A percentile compares a stretch with the other conserved stretches of the same genome.
Evolutionary conservation across 2,888 invertebrate genomes (phyloP).

Genomic region (Leptopterna dolabrata): DNA sequence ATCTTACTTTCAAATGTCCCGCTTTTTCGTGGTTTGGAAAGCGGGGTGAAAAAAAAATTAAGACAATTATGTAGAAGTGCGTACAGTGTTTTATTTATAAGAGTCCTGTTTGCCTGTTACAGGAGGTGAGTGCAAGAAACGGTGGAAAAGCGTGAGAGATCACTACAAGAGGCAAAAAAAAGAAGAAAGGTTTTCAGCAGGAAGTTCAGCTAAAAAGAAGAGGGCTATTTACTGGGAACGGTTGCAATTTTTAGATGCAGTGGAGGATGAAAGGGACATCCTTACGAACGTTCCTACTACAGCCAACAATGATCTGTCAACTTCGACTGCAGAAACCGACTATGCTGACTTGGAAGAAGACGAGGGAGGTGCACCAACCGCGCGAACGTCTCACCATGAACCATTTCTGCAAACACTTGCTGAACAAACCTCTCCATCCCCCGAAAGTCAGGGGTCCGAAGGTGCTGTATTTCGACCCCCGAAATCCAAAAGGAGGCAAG

Average conservation of each 20-base stretch:
- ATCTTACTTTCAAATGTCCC: too few relatives aligned
- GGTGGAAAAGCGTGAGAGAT: neutral
- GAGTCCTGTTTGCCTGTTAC: neutral
- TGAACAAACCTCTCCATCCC: neutral
- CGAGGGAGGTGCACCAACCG: neutral
- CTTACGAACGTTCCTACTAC: neutral
- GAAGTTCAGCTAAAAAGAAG: neutral
- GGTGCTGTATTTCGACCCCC: neutral
- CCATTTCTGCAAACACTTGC: neutral
- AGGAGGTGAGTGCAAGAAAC: neutral
- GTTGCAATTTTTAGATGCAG: slow-evolving; percentile 20
- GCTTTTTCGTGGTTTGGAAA: too few relatives aligned
- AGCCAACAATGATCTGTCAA: neutral
- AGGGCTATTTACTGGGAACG: slow-evolving; percentile 1
- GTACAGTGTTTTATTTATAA: neutral
- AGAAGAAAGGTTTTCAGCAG: neutral
- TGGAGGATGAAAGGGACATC: neutral
- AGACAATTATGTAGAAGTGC: too few relatives aligned
- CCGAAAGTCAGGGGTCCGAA: neutral
- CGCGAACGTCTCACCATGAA: neutral
- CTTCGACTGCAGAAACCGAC: neutral
- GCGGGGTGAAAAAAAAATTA: too few relatives aligned
- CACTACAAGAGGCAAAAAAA: neutral
- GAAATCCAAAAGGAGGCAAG: slow-evolving; percentile 7
- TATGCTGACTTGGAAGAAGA: neutral